Base-by-base conservation (phyloP, 2,888 invertebrate genomes). In the Latrodectus hesperus region DNA sequence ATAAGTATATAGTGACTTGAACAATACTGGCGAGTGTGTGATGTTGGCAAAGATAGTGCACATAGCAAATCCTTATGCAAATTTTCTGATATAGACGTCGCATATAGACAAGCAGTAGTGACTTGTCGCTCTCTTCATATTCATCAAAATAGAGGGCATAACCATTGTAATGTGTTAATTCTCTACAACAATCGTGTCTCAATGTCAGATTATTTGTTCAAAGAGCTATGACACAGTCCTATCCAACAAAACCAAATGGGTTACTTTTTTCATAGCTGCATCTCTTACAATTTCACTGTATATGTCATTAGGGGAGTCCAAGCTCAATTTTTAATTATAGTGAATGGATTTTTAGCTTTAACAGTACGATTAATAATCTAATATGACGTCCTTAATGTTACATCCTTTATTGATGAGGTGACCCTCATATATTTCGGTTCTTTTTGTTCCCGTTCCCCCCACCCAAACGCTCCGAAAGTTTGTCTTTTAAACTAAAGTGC, bases 91-190 rank as follows among this genome's bases (percentile, higher is more conserved):
- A 74, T 1, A 86, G n/a, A 86, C 84, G 77, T 87, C 55, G 68
- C 75, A 84, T 76, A 76, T 87, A 75, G 75, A 83, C 77, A 82
- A 87, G 77, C 64, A 84, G 71, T 71, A 87, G 64, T 96, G 0
- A 97, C 96, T 80, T 38, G 55, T 84, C 79, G 14, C 80, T 64
- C 72, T 84, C 84, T 71, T 2, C 52, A 77, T 71, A 71, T 78
- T 68, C 12, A 71, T 77, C 52, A 60, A 72, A 79, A 60, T 6
- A 53, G 78, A 60, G 55, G 4, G 10, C 2, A 16, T 55, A 55
- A 55, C 10, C 77, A 77, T 16, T 49, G 67, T 77, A 67, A 67
- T 77, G 67, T 67, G 65, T 77, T 67, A 67, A 67, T 67, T 51
- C 51, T 77, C 67, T 65, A 49, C 77, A 77, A 77, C 77, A 55